Conservation (phyloP, 2,113 vertebrate species). For the Sinocyclocheilus rhinocerous region DNA sequence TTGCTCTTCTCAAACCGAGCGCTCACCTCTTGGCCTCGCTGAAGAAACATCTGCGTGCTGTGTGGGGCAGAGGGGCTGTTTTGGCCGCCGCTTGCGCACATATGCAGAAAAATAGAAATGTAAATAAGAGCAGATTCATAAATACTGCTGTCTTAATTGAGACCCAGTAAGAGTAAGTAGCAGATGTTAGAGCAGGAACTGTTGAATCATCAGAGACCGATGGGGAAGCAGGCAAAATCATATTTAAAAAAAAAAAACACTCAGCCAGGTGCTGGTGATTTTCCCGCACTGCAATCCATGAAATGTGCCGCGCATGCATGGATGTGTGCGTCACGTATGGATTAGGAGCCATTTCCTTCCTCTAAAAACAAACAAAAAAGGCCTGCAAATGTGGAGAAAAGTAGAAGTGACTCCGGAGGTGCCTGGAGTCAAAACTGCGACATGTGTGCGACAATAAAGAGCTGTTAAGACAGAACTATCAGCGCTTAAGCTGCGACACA, state of each 20-base stretch:
- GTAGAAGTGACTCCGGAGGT: slow-evolving; percentile 28
- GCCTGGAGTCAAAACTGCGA: slow-evolving; percentile 43
- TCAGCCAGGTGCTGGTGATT: slow-evolving; percentile 74
- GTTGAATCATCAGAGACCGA: slow-evolving; percentile 78
- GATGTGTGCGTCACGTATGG: slow-evolving; percentile 28
- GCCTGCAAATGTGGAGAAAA: slow-evolving; percentile 21
- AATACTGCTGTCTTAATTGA: slow-evolving; percentile 77
- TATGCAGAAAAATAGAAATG: slow-evolving; percentile 60
- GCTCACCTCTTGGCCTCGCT: slow-evolving; percentile 57
- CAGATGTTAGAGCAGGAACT: slow-evolving; percentile 80
- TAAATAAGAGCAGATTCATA: slow-evolving; percentile 68
- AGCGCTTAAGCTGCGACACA: slow-evolving; percentile 25
- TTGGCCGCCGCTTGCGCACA: slow-evolving; percentile 52
- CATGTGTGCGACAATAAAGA: slow-evolving; percentile 35
- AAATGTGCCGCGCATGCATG: background rate
- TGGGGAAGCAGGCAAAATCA: slow-evolving; percentile 68
- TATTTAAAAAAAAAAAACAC: slow-evolving; percentile 60
- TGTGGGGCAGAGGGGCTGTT: slow-evolving; percentile 58
- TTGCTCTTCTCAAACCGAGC: background rate
- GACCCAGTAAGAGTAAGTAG: slow-evolving; percentile 77
- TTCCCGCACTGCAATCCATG: slow-evolving; percentile 51
- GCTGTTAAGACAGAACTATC: slow-evolving; percentile 35
- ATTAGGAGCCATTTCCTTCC: slow-evolving; percentile 16
- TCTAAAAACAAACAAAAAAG: slow-evolving; percentile 16
- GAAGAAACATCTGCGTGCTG: slow-evolving; percentile 61